phyloP scores from a whole-genome alignment of 2,113 vertebrate genomes.

The Tetrao urogallus region DNA sequence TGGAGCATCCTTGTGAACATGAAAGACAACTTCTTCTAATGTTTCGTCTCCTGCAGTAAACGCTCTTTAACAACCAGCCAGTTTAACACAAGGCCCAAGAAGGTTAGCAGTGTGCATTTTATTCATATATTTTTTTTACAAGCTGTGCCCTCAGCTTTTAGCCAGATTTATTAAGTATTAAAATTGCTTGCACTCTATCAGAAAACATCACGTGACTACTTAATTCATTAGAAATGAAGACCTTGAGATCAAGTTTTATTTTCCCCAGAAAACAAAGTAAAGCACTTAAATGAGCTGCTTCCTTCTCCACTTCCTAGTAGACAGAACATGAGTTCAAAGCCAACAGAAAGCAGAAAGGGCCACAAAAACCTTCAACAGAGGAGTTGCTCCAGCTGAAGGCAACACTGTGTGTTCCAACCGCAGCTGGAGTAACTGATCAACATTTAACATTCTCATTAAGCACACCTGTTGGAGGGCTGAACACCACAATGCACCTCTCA shows the following conservation, averaged over 20 bases:
- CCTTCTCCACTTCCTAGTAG: neutral
- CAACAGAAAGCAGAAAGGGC: neutral
- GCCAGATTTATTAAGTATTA: neutral
- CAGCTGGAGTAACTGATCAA: conserved; percentile 14
- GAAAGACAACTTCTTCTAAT: neutral
- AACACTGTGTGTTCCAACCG: neutral
- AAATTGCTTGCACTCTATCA: neutral
- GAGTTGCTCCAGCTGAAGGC: neutral
- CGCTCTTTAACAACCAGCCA: neutral
- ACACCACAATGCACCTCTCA: neutral
- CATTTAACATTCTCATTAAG: conserved; percentile 17
- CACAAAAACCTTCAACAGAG: neutral
- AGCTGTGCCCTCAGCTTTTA: neutral
- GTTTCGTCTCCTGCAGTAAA: neutral
- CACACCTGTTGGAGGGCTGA: conserved; percentile 37
- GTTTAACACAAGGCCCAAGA: neutral
- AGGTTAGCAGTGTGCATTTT: rapidly evolving
- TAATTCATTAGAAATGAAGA: neutral
- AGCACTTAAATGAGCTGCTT: neutral
- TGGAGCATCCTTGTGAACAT: neutral
- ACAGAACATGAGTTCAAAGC: neutral
- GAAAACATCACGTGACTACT: neutral
- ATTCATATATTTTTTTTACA: neutral
- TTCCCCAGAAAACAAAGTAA: neutral
- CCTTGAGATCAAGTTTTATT: neutral